Conservation (phyloP, 2,888 invertebrate genomes). For the Nebria salina region DNA sequence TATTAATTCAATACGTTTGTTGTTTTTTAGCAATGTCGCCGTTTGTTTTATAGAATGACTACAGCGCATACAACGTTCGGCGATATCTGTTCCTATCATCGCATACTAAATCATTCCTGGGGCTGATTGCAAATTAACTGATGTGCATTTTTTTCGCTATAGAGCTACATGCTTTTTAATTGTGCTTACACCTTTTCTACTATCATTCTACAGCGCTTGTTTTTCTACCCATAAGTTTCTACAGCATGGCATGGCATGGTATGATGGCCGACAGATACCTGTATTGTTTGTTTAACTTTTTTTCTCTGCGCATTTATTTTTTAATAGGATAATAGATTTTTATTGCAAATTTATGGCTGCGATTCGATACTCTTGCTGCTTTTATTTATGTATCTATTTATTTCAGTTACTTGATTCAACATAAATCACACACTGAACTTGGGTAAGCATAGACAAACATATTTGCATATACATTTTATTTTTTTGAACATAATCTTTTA, state of each 20-base stretch:
- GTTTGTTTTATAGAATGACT: constrained; percentile 5
- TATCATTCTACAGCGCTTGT: background rate
- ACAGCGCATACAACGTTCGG: background rate
- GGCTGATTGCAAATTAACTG: constrained; percentile 43
- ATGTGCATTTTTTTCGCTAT: constrained; percentile 9
- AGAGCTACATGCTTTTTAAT: constrained; percentile 14
- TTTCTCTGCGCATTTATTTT: background rate
- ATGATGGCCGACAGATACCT: background rate
- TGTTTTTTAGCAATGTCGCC: constrained; percentile 2
- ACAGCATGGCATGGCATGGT: background rate
- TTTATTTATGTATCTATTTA: background rate
- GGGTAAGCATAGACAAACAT: background rate
- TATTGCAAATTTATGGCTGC: background rate
- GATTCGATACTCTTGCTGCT: background rate
- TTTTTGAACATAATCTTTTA: background rate
- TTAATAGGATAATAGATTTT: background rate
- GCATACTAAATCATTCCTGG: constrained; percentile 37
- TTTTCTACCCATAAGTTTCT: background rate
- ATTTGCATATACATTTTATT: background rate
- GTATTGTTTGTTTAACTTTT: background rate
- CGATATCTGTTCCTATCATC: constrained; percentile 24
- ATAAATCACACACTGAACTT: background rate
- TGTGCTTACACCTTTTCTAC: constrained; percentile 1
- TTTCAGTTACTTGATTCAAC: background rate
- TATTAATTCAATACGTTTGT: constrained; percentile 47